These are phyloP conservation scores for Avahi laniger DNA, from an alignment of 2,797 vertebrate genomes.

Conservation along the genomic window DNA sequence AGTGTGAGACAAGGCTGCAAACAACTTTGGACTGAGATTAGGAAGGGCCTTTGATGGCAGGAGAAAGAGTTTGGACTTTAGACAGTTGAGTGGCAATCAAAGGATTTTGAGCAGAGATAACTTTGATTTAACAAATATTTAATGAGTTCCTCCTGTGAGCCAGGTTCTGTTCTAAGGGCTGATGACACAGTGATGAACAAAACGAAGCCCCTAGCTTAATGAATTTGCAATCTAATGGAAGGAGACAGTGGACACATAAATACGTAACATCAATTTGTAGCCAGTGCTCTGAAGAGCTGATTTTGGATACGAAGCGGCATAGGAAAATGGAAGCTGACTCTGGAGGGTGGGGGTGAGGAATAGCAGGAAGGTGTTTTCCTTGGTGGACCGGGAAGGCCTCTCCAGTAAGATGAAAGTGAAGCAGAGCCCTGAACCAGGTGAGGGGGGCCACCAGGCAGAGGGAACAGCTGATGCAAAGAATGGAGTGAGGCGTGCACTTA, in stretches of 20 bases:
- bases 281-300: background rate
- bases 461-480: background rate
- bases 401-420: background rate
- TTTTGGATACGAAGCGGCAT: too few species aligned
- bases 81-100: background rate
- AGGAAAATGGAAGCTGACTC: background rate
- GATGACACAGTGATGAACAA: background rate
- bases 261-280: background rate
- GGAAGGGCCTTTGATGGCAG: background rate
- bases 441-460: background rate
- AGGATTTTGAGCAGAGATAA: slow-evolving; percentile 21
- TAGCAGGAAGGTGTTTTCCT: background rate
- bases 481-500: background rate
- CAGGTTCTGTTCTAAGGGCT: background rate
- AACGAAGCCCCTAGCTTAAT: background rate
- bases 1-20: background rate
- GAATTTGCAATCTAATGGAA: background rate
- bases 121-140: background rate
- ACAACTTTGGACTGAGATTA: background rate
- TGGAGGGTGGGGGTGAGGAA: background rate
- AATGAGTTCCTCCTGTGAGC: background rate
- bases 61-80: background rate
- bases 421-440: background rate
- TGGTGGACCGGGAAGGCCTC: background rate
- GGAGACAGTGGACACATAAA: background rate